Percentiles rank a stretch among this genome's conserved stretches.
These are phyloP conservation scores for Corydoras sp. DNA, from an alignment of 2,113 vertebrate genomes.

Conservation along the genomic window DNA sequence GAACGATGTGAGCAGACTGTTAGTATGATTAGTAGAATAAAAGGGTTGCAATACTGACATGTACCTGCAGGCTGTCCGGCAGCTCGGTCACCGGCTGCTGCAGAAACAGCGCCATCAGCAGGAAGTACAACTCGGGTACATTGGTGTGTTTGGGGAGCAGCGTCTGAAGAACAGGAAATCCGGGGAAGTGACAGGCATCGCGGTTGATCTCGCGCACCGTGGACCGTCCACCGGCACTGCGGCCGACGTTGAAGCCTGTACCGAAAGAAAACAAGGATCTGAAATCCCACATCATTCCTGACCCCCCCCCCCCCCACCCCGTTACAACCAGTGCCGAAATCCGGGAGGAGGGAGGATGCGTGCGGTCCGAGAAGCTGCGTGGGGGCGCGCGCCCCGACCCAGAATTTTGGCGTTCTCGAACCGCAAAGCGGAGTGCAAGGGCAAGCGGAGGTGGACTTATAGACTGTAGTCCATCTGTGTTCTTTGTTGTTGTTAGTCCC, in stretches of 20 bases:
- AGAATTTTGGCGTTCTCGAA: too few relatives aligned
- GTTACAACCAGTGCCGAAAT: too few relatives aligned
- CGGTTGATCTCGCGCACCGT: conserved; percentile 91
- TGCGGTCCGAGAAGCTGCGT: too few relatives aligned
- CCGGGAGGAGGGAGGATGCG: too few relatives aligned
- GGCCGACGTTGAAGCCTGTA: conserved; percentile 92
- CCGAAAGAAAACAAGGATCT: not conserved
- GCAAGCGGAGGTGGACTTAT: too few relatives aligned
- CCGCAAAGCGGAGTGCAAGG: too few relatives aligned
- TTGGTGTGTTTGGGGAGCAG: conserved; percentile 96
- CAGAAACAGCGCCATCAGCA: conserved; percentile 96
- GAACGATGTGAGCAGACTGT: not conserved
- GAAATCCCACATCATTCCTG: too few relatives aligned
- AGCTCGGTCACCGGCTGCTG: conserved; percentile 95
- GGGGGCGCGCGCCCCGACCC: too few relatives aligned
- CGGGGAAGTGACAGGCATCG: conserved; percentile 94
- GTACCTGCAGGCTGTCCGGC: conserved; percentile 95
- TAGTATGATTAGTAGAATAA: conserved; percentile 34
- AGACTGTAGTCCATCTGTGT: too few relatives aligned
- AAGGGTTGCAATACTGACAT: conserved; percentile 59
- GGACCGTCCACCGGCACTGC: conserved; percentile 86
- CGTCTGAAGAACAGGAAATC: conserved; percentile 87
- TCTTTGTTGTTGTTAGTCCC: too few relatives aligned
- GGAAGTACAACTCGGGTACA: conserved; percentile 93
- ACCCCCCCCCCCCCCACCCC: too few relatives aligned